These are phyloP conservation scores for Dipus sagitta DNA, from an alignment of 2,797 vertebrate genomes.

Conservation along the genomic window DNA sequence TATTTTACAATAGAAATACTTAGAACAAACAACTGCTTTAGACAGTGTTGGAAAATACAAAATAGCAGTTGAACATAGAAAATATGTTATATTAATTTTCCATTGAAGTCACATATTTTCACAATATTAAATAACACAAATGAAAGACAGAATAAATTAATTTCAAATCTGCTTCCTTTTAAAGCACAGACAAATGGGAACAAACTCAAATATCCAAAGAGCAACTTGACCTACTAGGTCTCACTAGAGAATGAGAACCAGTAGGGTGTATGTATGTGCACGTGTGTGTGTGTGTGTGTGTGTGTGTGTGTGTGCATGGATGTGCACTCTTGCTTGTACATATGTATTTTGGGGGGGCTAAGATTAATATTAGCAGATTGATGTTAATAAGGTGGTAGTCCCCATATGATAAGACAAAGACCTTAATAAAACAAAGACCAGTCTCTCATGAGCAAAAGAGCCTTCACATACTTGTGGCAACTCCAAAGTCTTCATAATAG, in stretches of 20 bases:
- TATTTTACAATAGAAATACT: conserved; percentile 16
- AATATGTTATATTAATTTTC: conserved; percentile 13
- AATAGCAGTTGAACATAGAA: conserved; percentile 31
- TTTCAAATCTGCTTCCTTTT: conserved; percentile 15
- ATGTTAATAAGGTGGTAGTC: neutral
- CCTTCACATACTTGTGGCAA: neutral
- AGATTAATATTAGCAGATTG: neutral
- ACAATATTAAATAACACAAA: conserved; percentile 15
- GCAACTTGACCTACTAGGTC: neutral
- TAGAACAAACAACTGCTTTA: neutral
- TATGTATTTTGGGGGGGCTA: too few species aligned
- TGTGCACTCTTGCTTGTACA: neutral
- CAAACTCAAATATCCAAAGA: neutral
- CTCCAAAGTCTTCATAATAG: neutral
- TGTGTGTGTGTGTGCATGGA: neutral
- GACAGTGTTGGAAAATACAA: conserved; percentile 42
- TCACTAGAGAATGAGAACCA: neutral
- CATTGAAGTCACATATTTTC: conserved; percentile 12
- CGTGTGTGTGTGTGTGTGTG: neutral
- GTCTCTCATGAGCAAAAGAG: neutral
- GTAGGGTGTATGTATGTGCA: neutral
- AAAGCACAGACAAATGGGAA: conserved; percentile 42
- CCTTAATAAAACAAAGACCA: neutral
- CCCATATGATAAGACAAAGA: neutral
- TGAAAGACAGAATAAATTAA: neutral